Evolutionary conservation across 2,113 vertebrate genomes (phyloP), one percentile per base, ranked within the genome.

Genomic region (Pseudopipra pipra): DNA sequence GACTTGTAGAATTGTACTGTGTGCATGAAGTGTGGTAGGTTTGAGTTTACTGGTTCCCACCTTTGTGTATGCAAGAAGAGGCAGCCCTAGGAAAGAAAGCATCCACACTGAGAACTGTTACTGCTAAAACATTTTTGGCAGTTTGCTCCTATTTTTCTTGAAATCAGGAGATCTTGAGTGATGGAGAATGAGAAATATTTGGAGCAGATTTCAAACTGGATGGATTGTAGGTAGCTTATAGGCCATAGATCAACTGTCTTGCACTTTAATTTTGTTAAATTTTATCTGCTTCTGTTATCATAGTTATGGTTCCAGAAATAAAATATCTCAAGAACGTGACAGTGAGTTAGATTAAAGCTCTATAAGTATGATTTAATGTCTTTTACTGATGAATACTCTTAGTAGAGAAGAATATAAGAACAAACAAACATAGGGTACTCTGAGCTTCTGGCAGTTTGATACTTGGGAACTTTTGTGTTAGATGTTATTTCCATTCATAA

Each of bases 1-100:
- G 35, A 43, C 58, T 47, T 73, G 12, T 11, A 33, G 51, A 70
- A 27, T 66, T 71, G 11, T 61, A 28, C 24, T 70, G n/a, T 2
- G 0, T 49, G 19, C 1, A 1, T 62, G 2, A 72, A 56, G 27
- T 33, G 18, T 52, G 37, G 14, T 33, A 58, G 24, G 39, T n/a
- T 63, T 66, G 71, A 85, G 12, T 44, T 82, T 30, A 39, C 14
- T 66, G 13, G 27, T 85, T 58, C 43, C 24, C 12, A 24, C n/a
- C 9, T 67, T 55, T 35, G 17, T 73, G 21, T 41, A 31, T 28
- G 44, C 13, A 73, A 76, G 49, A 49, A 19, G 72, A 81, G 23
- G 37, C 35, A 89, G 3, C 15, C 30, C 18, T 65, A 51, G 25
- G 11, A 41, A 25, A 72, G 47, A 74, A 58, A 83, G 12, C 4